These are phyloP conservation scores for Drosophila mimetica DNA, from an alignment of 2,888 invertebrate genomes.

Conservation along the genomic window DNA sequence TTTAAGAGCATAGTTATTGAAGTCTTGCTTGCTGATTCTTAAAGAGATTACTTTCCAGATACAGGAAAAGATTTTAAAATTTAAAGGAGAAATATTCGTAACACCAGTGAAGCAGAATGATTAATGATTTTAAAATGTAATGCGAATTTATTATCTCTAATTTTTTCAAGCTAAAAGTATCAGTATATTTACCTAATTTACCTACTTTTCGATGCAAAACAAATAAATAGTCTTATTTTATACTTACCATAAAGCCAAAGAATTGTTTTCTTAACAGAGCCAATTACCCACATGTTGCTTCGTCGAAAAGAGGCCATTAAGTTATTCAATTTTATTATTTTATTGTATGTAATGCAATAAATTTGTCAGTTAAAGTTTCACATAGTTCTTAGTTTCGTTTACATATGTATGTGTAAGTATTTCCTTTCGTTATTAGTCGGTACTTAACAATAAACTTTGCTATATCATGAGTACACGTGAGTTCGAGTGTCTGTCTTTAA, in stretches of 20 bases:
- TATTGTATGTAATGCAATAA: conserved; percentile 79
- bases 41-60: too few relatives aligned
- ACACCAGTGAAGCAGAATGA: too few relatives aligned
- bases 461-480: conserved; percentile 56
- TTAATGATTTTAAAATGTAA: too few relatives aligned
- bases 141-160: too few relatives aligned
- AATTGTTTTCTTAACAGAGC: neutral
- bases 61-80: too few relatives aligned
- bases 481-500: conserved; percentile 35
- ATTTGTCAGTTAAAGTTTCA: conserved; percentile 78
- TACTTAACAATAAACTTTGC: conserved; percentile 74
- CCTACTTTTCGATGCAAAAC: neutral
- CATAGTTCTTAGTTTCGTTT: conserved; percentile 67
- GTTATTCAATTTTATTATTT: conserved; percentile 70
- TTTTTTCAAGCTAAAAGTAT: too few relatives aligned
- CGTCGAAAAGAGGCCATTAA: conserved; percentile 22
- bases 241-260: conserved; percentile 3
- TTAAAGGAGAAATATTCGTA: too few relatives aligned
- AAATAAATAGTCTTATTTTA: neutral
- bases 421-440: conserved; percentile 71
- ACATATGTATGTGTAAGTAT: conserved; percentile 64
- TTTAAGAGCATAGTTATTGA: too few relatives aligned
- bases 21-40: too few relatives aligned
- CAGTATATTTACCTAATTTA: neutral
- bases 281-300: neutral